phyloP scores from a whole-genome alignment of 2,113 vertebrate species.

The Plectropomus leopardus region DNA sequence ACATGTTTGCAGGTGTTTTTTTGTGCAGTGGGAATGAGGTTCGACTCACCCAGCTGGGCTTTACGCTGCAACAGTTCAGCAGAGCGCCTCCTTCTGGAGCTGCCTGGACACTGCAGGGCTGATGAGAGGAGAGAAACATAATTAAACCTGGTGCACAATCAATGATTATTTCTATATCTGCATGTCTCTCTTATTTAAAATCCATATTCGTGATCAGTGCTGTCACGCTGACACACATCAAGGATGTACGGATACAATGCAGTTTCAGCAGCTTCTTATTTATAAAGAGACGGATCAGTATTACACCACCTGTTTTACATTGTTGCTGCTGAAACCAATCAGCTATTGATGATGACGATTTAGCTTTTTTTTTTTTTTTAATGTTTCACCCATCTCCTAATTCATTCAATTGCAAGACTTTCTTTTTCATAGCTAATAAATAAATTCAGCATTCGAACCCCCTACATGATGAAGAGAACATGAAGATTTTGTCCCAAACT shows the following conservation, averaged over 20 bases:
- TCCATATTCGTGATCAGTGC: too few relatives aligned
- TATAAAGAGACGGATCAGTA: not conserved
- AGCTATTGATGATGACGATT: too few relatives aligned
- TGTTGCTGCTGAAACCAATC: too few relatives aligned
- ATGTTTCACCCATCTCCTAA: too few relatives aligned
- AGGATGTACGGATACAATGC: not conserved
- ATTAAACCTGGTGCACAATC: not conserved
- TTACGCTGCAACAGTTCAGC: slow-evolving; percentile 69
- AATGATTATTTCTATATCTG: not conserved
- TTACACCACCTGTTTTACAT: not conserved
- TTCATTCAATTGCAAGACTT: too few relatives aligned
- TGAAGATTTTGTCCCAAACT: too few relatives aligned
- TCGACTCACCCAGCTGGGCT: slow-evolving; percentile 78
- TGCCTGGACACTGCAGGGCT: slow-evolving; percentile 70
- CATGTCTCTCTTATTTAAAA: not conserved
- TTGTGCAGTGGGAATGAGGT: too few relatives aligned
- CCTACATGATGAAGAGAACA: too few relatives aligned
- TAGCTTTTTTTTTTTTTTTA: too few relatives aligned
- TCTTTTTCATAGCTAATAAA: too few relatives aligned
- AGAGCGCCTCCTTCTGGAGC: slow-evolving; percentile 78
- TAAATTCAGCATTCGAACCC: too few relatives aligned
- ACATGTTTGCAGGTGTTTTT: too few relatives aligned
- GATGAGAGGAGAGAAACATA: not conserved
- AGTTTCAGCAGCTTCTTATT: not conserved
- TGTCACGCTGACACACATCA: not conserved